Percentiles rank a stretch among this genome's conserved stretches.
Evolutionary conservation across 1,140 invertebrate genomes (phyloP).

Genomic region (Ceratina japonica): DNA sequence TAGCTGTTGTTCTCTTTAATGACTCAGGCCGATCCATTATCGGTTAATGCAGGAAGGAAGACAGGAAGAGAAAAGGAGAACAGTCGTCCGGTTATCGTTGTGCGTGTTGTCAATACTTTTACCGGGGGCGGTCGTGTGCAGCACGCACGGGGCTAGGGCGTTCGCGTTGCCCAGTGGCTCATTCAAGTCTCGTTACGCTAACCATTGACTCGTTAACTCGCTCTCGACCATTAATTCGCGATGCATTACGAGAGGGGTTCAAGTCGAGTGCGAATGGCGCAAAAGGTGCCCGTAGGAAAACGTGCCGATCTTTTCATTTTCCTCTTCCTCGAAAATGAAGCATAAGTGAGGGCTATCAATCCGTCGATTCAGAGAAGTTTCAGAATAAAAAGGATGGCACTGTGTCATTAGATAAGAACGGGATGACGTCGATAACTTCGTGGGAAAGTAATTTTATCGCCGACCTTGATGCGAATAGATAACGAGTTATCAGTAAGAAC

Average conservation of each 20-base stretch:
- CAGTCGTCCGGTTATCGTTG: background rate
- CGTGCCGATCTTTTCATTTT: background rate
- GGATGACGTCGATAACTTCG: slow-evolving; percentile 12
- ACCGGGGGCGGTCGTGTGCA: slow-evolving; percentile 8
- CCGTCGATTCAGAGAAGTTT: background rate
- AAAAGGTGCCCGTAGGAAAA: background rate
- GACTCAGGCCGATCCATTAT: background rate
- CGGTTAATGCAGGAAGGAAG: background rate
- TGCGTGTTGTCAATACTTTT: slow-evolving; percentile 35
- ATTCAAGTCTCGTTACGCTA: slow-evolving; percentile 59
- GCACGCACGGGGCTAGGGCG: background rate
- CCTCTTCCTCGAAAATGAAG: background rate
- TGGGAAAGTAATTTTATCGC: slow-evolving; percentile 1
- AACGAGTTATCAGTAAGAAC: background rate
- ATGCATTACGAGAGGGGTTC: slow-evolving; percentile 34
- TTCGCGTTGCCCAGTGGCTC: slow-evolving; percentile 11
- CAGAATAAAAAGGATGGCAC: slow-evolving; percentile 4
- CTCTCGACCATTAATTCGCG: slow-evolving; percentile 41
- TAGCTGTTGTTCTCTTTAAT: no score
- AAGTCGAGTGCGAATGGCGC: slow-evolving; percentile 31
- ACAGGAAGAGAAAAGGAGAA: background rate
- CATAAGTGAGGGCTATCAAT: no score
- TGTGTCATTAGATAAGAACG: background rate
- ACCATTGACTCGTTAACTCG: slow-evolving; percentile 47
- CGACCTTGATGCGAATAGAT: background rate